Base-by-base conservation (phyloP, 2,113 vertebrate species). In the Myrmecobius fasciatus region DNA sequence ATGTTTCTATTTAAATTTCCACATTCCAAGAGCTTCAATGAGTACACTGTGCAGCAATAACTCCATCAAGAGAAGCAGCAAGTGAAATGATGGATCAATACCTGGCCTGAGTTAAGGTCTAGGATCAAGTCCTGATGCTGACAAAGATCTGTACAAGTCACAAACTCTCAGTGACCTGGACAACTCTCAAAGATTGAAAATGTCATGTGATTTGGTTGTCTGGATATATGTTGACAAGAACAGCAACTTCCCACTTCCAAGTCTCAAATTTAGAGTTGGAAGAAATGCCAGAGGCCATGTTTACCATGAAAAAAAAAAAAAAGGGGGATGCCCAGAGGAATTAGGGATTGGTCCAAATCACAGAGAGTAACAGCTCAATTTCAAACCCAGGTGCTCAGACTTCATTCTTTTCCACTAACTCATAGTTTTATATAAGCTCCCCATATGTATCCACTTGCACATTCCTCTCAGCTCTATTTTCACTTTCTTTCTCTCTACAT, bases 1-100 rank as follows among this genome's bases (percentile, higher is more conserved):
- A 49, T 67, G 36, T 54, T 17, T 47, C 20, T 89, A 11, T 93
- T 95, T 43, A 89, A 52, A 48, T 93, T 92, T 22, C 95, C n/a
- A 53, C 36, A 83, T 83, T 43, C 1, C 7, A 43, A 83, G 17
- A 83, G 67, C 17, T 43, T 83, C 22, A 26, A 17, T 95, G 5
- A 89, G 52, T 3, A 0, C 49, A 52, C 25, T 94, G 12, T 17
- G 56, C 49, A 25, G 0, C 88, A 93, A 90, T 94, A 25, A n/a
- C 56, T 91, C 0, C 52, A 95, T 36, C 51, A 20, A 20, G 2
- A 51, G 5, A 25, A 83, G 31, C 36, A 92, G 25, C 11, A 49
- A 47, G 43, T 83, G 67, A n/a, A 17, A 43, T 67, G 56, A 67
- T 60, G 56, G 28, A 14, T 67, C 56, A 12, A 11, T n/a, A n/a